Evolutionary conservation across 64 coral and sea anemone genomes (phyloP), one percentile per base, ranked within the genome.

Genomic region (Acropora tenuis): DNA sequence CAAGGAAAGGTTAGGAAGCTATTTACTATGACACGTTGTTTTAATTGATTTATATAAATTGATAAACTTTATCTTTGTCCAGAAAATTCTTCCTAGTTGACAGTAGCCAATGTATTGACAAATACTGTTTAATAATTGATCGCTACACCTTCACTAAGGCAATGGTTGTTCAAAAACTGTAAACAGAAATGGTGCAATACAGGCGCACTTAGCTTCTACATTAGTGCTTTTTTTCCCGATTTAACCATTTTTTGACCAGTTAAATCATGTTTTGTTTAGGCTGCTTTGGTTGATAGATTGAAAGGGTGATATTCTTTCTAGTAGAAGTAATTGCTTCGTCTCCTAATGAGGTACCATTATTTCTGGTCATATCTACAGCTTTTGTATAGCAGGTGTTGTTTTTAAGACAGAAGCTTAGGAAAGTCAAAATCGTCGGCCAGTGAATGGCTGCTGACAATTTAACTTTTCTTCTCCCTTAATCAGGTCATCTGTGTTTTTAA

Each of bases 311-410:
- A 44, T 83, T 68, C 61, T 42, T 42, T 67, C 43, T 13, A 60
- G 43, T 83, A 83, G 60, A 67, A 83, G n/a, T 46, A 68, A 83
- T 47, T 46, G 42, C 47, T 71, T 8, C 2, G 7, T 8, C 1
- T 16, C 15, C 65, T 85, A 52, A 85, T 85, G 82, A 85, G 47
- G 53, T 58, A 83, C 60, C 75, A 48, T 78, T 72, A 85, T 85
- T 85, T 41, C 65, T 85, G 42, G 47, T 13, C 7, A 8, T 67
- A 12, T 61, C 6, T 30, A 50, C 82, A 85, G 82, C 61, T 85
- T 61, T 71, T 48, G n/a, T 18, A 1, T 0, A 6, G 82, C 82
- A 85, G 82, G 63, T 85, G 82, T 71, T 85, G 40, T 8, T 43
- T n/a, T 60, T 84, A 18, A 42, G 59, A 4, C 18, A 47, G 46